Evolutionary conservation across 2,888 invertebrate species (phyloP).

Genomic region (Synanthedon myopaeformis): DNA sequence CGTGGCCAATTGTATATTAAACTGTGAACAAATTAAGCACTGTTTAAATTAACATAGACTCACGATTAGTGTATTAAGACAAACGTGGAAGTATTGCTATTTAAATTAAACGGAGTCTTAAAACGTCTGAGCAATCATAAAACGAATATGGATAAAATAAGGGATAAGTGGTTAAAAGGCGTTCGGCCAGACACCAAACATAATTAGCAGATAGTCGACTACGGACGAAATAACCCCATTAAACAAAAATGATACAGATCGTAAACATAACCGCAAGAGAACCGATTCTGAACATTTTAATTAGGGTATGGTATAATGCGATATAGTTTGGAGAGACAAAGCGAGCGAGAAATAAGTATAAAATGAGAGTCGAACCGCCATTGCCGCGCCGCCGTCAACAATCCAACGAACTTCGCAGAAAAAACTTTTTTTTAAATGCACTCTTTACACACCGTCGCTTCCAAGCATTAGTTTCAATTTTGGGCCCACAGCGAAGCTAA

Average conservation of each 20-base stretch:
- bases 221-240: constrained; percentile 48
- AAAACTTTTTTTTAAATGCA: constrained; percentile 26
- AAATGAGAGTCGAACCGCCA: constrained; percentile 10
- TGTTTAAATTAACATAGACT: constrained; percentile 16
- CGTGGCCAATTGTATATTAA: constrained; percentile 48
- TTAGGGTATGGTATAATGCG: constrained; percentile 38
- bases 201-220: constrained; percentile 17
- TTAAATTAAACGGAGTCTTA: background rate
- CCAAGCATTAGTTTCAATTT: constrained; percentile 24
- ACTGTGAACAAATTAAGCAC: constrained; percentile 54
- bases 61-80: constrained; percentile 16
- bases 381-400: constrained; percentile 9
- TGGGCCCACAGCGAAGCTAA: constrained; percentile 16
- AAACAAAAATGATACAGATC: constrained; percentile 62
- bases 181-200: constrained; percentile 1
- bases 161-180: background rate
- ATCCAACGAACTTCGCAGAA: constrained; percentile 29
- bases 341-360: constrained; percentile 10
- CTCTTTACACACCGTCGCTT: constrained; percentile 30
- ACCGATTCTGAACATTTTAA: constrained; percentile 60
- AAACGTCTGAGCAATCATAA: background rate
- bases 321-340: constrained; percentile 35
- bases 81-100: background rate
- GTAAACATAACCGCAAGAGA: constrained; percentile 35
- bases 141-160: background rate